Evolutionary conservation across 2,888 invertebrate species (phyloP).

Genomic region (Zaprionus lineosus): DNA sequence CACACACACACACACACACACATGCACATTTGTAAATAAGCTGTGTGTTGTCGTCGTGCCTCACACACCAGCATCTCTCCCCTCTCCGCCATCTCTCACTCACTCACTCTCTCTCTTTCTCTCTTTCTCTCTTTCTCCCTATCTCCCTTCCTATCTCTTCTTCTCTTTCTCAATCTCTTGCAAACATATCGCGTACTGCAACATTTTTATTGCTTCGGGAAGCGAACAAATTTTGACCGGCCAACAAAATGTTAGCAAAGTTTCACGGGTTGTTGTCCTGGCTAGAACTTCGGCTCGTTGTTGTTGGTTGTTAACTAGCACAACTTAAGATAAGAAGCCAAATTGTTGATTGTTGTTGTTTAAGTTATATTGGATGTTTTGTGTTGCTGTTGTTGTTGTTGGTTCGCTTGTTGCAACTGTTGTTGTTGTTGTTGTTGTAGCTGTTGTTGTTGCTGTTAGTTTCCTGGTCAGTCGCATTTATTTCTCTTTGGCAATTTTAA

Average conservation of each 20-base stretch:
- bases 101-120: not conserved
- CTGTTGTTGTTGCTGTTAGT: conserved; percentile 10
- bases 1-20: not conserved
- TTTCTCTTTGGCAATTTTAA: conserved; percentile 67
- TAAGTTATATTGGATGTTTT: no score
- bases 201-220: conserved; percentile 70
- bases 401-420: conserved; percentile 8
- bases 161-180: not conserved
- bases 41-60: conserved; percentile 26
- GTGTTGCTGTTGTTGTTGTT: conserved; percentile 9
- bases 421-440: conserved; percentile 1
- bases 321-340: conserved; percentile 66
- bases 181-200: conserved; percentile 32
- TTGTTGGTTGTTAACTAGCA: conserved; percentile 54
- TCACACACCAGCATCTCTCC: not conserved
- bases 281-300: conserved; percentile 32
- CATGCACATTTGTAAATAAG: not conserved
- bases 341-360: conserved; percentile 15
- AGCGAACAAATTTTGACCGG: conserved; percentile 47
- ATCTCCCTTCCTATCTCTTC: not conserved
- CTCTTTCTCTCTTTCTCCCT: no score
- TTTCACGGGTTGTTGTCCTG: conserved; percentile 62
- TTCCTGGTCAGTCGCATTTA: conserved; percentile 48
- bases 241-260: conserved; percentile 64
- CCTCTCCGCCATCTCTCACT: not conserved